Evolutionary conservation across 2,888 invertebrate genomes (phyloP), one percentile per base, ranked within the genome.

Genomic region (Chymomyza caudatula): DNA sequence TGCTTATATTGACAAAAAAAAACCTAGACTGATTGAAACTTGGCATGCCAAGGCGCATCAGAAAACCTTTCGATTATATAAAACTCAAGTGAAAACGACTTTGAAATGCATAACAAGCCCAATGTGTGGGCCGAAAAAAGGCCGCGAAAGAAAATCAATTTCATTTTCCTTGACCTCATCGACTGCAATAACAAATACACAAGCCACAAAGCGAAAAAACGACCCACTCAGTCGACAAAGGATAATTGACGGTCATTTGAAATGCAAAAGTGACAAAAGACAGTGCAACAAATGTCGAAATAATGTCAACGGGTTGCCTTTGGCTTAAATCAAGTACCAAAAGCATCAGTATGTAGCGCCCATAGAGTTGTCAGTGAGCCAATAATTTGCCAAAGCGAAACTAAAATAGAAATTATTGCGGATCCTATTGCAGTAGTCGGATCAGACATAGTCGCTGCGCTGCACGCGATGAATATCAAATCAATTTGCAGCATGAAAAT

Each of bases 161-260:
- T 82, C 81, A 57, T 64, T 85, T 82, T 80, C 81, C 81, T 85
- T 82, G 81, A 82, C 86, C 81, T 83, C 73, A 23, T 62, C 51
- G 61, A 29, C 69, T 56, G n/a, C 4, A 49, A 15, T 19, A 17
- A 13, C 6, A 49, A 15, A 11, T 19, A 51, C 4, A 17, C 4
- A 19, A 19, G 4, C 5, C 13, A 51, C 4, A 51, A 25, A 54
- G 23, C 22, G 55, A 43, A 47, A 55, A 60, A 63, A n/a, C n/a
- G n/a, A n/a, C n/a, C n/a, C n/a, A n/a, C 54, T 60, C 57, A 58
- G 71, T 74, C 76, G 68, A 73, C 82, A 88, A 88, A 88, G 88
- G 88, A 88, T 87, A 88, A 88, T 86, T 88, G 87, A 78, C 78
- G 87, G 87, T 88, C 87, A 87, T 86, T 77, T 73, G 75, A 82